phyloP scores from a whole-genome alignment of 2,888 invertebrate genomes.

The Drosophila aldrichi region DNA sequence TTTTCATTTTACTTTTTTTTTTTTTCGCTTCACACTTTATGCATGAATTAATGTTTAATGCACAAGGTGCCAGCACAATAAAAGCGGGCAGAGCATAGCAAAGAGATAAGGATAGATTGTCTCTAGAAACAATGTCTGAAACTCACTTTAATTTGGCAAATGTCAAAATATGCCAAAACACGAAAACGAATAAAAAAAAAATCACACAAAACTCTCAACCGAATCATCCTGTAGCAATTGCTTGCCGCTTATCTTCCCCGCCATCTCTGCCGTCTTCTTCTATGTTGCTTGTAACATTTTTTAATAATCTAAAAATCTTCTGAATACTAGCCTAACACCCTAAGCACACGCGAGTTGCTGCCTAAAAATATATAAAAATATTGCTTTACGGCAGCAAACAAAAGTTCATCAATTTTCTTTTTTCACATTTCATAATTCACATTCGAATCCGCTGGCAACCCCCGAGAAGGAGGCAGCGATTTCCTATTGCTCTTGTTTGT shows the following conservation, averaged over 20 bases:
- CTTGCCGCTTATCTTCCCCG: background rate
- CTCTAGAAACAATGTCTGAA: constrained; percentile 26
- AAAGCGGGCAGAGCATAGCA: constrained; percentile 9
- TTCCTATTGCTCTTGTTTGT: constrained; percentile 12
- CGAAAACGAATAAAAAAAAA: background rate
- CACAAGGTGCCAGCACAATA: constrained; percentile 57
- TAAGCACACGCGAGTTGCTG: background rate
- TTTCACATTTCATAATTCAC: constrained; percentile 19
- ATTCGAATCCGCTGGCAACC: constrained; percentile 53
- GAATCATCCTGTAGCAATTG: constrained; percentile 20
- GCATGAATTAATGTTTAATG: constrained; percentile 71
- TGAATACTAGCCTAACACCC: constrained; percentile 32
- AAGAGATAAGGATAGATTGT: constrained; percentile 16
- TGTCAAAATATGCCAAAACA: constrained; percentile 54
- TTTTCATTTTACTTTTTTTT: background rate
- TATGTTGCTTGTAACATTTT: constrained; percentile 50
- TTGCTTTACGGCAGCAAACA: constrained; percentile 43
- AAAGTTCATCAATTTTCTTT: constrained; percentile 63
- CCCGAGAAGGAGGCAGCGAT: constrained; percentile 41
- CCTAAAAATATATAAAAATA: constrained; percentile 19
- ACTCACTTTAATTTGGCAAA: constrained; percentile 74
- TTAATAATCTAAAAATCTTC: constrained; percentile 76
- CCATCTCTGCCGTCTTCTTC: background rate
- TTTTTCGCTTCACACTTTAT: constrained; percentile 49
- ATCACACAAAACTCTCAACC: constrained; percentile 16